phyloP scores from a whole-genome alignment of 1,140 invertebrate genomes.

The Coenobita brevimanus region DNA sequence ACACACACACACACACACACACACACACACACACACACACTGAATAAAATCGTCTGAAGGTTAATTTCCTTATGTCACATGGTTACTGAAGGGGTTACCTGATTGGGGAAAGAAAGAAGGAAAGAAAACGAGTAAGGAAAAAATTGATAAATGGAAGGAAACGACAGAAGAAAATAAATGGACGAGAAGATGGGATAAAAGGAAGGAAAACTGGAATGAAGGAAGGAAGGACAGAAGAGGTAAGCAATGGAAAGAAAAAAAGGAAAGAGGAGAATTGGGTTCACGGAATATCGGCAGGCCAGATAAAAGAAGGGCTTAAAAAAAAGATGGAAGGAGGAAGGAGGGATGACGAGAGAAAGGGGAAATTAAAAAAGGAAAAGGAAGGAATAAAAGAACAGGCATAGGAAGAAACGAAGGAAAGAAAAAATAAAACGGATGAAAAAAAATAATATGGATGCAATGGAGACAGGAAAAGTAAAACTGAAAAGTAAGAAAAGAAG shows the following conservation, averaged over 20 bases:
- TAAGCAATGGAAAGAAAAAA: not conserved
- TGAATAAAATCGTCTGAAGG: not conserved
- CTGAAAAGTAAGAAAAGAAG: too few relatives aligned
- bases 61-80: not conserved
- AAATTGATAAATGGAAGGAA: too few relatives aligned
- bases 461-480: too few relatives aligned
- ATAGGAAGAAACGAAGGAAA: too few relatives aligned
- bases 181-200: too few relatives aligned
- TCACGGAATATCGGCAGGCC: too few relatives aligned
- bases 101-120: not conserved
- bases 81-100: not conserved
- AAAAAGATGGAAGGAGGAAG: not conserved
- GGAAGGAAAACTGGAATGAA: not conserved
- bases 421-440: too few relatives aligned
- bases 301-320: too few relatives aligned
- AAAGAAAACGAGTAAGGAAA: too few relatives aligned
- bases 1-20: not conserved
- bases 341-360: not conserved
- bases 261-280: constrained; percentile 2
- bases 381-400: too few relatives aligned
- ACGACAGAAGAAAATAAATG: not conserved
- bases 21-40: not conserved
- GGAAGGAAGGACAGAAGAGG: not conserved
- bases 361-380: not conserved
- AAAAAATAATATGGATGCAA: too few relatives aligned